phyloP scores from a whole-genome alignment of 2,888 invertebrate genomes.

The Lochmaea capreae region DNA sequence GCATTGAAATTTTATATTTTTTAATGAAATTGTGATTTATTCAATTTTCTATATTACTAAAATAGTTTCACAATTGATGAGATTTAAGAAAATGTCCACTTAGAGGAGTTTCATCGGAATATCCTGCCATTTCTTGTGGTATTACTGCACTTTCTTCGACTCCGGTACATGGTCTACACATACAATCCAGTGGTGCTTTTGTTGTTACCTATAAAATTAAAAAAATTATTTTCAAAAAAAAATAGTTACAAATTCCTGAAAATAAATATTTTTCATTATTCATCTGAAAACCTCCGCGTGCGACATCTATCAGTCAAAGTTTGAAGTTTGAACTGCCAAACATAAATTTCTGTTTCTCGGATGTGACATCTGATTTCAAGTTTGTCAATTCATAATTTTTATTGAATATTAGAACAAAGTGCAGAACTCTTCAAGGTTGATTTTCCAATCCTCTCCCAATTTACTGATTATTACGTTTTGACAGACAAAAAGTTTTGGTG shows the following conservation, averaged over 20 bases:
- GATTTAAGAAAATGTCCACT: constrained; percentile 84
- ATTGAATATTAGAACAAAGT: constrained; percentile 18
- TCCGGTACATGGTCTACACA: constrained; percentile 93
- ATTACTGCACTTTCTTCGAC: constrained; percentile 89
- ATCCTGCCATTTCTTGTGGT: constrained; percentile 91
- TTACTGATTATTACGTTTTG: neutral
- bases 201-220: constrained; percentile 79
- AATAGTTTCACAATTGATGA: constrained; percentile 66
- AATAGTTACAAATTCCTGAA: neutral
- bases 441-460: neutral
- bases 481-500: constrained; percentile 13
- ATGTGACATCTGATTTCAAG: neutral
- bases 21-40: neutral
- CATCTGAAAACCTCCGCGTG: neutral
- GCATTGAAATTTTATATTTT: neutral
- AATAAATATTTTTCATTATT: neutral
- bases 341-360: neutral
- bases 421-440: neutral
- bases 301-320: neutral
- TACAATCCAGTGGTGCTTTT: constrained; percentile 91
- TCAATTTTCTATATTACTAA: neutral
- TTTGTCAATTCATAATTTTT: constrained; percentile 14
- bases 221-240: neutral
- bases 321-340: neutral
- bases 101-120: constrained; percentile 83